These are phyloP conservation scores for Tringa solitaria DNA, from an alignment of 2,113 vertebrate species.

Conservation along the genomic window DNA sequence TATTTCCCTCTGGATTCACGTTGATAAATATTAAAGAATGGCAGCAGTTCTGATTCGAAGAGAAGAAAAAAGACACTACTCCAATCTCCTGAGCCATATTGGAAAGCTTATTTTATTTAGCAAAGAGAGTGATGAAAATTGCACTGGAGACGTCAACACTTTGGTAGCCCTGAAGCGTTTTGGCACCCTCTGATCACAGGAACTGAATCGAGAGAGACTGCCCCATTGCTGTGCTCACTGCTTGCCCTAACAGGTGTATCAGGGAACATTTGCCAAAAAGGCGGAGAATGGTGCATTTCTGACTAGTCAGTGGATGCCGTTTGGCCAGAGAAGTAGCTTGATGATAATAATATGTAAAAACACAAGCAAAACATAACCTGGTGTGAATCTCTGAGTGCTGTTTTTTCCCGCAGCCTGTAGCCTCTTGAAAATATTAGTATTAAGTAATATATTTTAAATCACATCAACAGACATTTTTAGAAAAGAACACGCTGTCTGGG, in stretches of 20 bases:
- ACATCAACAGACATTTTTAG: background rate
- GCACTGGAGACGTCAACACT: slow-evolving; percentile 36
- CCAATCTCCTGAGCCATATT: slow-evolving; percentile 53
- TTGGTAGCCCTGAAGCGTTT: slow-evolving; percentile 57
- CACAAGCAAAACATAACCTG: background rate
- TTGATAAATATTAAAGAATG: slow-evolving; percentile 69
- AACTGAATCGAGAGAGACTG: background rate
- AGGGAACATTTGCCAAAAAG: slow-evolving; percentile 11
- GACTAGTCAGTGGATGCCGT: slow-evolving; percentile 47
- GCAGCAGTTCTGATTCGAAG: slow-evolving; percentile 43
- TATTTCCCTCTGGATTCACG: slow-evolving; percentile 38
- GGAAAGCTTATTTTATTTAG: slow-evolving; percentile 67
- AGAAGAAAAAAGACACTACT: slow-evolving; percentile 26
- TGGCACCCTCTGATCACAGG: slow-evolving; percentile 32
- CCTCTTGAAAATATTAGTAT: background rate
- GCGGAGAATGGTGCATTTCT: slow-evolving; percentile 7
- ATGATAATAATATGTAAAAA: slow-evolving; percentile 51
- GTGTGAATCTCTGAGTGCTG: background rate
- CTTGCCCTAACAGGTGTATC: slow-evolving; percentile 50
- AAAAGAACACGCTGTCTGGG: background rate
- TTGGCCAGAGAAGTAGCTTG: slow-evolving; percentile 49
- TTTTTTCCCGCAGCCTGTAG: background rate
- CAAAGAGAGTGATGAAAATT: slow-evolving; percentile 52
- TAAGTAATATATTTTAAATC: background rate
- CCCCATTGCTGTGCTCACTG: background rate